phyloP scores from a whole-genome alignment of 1,140 invertebrate species.

The Halyomorpha halys region DNA sequence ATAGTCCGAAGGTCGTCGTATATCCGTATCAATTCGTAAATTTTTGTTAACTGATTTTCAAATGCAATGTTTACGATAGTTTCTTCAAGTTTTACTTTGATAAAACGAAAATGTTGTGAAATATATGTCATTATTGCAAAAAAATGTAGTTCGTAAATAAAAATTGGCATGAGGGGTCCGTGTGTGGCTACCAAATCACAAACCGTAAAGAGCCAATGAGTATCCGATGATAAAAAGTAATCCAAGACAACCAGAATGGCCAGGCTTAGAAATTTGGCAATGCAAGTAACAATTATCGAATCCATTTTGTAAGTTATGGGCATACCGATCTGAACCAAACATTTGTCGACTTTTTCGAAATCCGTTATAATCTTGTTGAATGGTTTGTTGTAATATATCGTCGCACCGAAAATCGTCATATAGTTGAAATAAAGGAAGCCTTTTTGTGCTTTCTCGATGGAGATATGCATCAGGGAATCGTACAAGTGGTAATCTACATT shows the following conservation, averaged over 20 bases:
- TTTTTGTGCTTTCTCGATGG: slow-evolving; percentile 3
- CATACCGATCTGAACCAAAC: neutral
- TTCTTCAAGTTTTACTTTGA: neutral
- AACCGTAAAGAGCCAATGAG: neutral
- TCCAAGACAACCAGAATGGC: neutral
- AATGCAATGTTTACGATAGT: neutral
- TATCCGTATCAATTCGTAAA: neutral
- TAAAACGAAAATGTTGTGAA: neutral
- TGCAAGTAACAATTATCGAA: neutral
- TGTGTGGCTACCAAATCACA: neutral
- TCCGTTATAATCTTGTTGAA: neutral
- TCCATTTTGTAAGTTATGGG: neutral
- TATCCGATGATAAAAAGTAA: neutral
- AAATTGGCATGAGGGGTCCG: neutral
- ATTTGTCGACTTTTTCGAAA: neutral
- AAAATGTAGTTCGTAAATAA: slow-evolving; percentile 4
- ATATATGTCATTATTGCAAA: neutral
- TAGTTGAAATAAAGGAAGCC: neutral
- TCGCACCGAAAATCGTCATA: neutral
- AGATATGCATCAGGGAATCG: slow-evolving; percentile 3
- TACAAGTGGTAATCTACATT: neutral
- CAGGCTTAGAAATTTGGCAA: neutral
- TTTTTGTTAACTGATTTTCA: neutral
- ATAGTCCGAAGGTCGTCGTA: neutral
- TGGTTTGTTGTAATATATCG: neutral